Evolutionary conservation across 2,888 invertebrate genomes (phyloP), one percentile per base, ranked within the genome.

Genomic region (Xylota segnis): DNA sequence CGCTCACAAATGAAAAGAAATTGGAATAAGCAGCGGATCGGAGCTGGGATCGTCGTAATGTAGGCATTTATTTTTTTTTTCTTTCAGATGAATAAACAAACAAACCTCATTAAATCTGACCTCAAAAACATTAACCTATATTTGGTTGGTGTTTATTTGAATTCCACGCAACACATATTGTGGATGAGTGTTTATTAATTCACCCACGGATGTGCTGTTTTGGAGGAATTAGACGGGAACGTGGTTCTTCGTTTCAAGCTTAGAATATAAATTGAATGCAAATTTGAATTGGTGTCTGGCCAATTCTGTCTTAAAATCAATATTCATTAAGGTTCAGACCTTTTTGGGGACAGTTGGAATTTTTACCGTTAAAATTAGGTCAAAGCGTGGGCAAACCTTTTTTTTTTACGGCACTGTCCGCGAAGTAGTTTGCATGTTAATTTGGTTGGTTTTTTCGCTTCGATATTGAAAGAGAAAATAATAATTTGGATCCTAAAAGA

Each of bases 81-180:
- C 4, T 12, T 45, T 23, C 29, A 45, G 45, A 77, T 74, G 74
- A 82, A 81, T 81, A 84, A 84, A 84, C 82, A 86, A 86, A 81
- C 72, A 72, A 61, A 72, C 65, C 40, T 79, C 76, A 72, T 82
- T 82, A 63, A 77, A 43, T 61, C 40, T 86, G 86, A 86, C 86
- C 86, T 77, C 71, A 86, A 86, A 86, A 76, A 66, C 43, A 45
- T 66, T 82, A 82, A 86, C 86, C 86, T 43, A 86, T 86, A 72
- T 86, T 63, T 16, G 45, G 7, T 37, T 45, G 10, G 47, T 63
- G 7, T 12, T 52, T 76, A 75, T 76, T 79, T 71, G 34, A 84
- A 79, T 84, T 79, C 50, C 65, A 74, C 32, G 32, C 50, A n/a
- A n/a, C 18, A 45, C 18, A 52, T 34, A 34, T 37, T 56, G 37